These are phyloP conservation scores for Seladonia tumulorum DNA, from an alignment of 2,888 invertebrate genomes.

Conservation along the genomic window DNA sequence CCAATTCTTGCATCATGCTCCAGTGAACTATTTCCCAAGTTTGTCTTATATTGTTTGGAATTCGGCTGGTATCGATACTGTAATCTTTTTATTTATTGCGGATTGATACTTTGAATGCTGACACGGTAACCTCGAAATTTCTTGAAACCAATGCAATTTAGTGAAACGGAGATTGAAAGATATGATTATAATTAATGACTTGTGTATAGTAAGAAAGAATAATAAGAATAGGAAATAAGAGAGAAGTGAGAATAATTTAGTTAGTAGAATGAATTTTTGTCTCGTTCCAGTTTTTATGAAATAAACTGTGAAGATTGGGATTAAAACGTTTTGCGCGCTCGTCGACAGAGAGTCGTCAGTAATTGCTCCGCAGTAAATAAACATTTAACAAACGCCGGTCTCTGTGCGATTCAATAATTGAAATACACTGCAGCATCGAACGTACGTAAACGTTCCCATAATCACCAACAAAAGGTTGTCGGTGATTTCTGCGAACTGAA, in stretches of 20 bases:
- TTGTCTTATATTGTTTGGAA: not conserved
- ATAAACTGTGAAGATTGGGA: not conserved
- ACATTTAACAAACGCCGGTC: not conserved
- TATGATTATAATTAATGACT: not conserved
- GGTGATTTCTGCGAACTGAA: not conserved
- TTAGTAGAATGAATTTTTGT: not conserved
- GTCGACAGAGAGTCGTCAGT: no score
- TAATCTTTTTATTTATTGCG: not conserved
- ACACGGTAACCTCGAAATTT: not conserved
- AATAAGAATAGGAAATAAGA: no score
- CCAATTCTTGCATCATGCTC: conserved; percentile 1
- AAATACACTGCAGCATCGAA: not conserved
- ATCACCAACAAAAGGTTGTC: not conserved
- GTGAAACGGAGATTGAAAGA: not conserved
- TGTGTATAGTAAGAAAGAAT: not conserved
- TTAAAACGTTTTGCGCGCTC: no score
- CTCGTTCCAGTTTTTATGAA: not conserved
- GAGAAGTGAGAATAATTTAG: not conserved
- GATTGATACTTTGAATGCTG: not conserved
- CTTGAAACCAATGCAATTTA: not conserved
- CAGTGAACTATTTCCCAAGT: not conserved
- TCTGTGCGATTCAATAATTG: not conserved
- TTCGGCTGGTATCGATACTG: not conserved
- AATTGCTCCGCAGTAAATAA: not conserved
- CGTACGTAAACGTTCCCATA: not conserved